A percentile compares a stretch with the other conserved stretches of the same genome.
phyloP scores from a whole-genome alignment of 2,113 vertebrate species.

The Oncorhynchus keta region DNA sequence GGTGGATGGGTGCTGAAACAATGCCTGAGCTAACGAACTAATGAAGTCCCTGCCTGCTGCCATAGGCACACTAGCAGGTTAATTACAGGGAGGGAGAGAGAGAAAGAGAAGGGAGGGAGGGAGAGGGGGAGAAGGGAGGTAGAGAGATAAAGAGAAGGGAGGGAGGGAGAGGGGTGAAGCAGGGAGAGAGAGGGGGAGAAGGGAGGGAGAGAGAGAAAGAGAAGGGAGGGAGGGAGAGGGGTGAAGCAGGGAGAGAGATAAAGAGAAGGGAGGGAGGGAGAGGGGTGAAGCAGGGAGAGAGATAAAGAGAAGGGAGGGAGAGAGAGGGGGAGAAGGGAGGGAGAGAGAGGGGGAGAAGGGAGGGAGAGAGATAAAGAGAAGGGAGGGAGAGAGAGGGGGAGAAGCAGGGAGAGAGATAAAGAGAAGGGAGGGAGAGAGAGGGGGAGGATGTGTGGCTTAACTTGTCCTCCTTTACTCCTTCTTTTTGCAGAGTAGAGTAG shows the following conservation, averaged over 20 bases:
- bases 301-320: background rate
- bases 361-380: background rate
- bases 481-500: background rate
- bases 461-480: no score
- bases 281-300: background rate
- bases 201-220: background rate
- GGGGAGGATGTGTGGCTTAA: background rate
- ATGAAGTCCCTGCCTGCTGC: no score
- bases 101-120: no score
- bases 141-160: background rate
- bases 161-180: background rate
- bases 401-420: background rate
- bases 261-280: background rate
- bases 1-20: no score
- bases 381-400: background rate
- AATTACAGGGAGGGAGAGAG: no score
- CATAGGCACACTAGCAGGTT: no score
- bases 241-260: background rate
- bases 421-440: background rate
- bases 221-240: background rate
- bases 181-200: background rate
- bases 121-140: background rate
- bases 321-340: no score
- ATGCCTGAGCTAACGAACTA: no score
- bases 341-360: no score